A percentile compares a stretch with the other conserved stretches of the same genome.
Conservation (phyloP, 2,113 vertebrate genomes). For the Thamnaconus septentrionalis region DNA sequence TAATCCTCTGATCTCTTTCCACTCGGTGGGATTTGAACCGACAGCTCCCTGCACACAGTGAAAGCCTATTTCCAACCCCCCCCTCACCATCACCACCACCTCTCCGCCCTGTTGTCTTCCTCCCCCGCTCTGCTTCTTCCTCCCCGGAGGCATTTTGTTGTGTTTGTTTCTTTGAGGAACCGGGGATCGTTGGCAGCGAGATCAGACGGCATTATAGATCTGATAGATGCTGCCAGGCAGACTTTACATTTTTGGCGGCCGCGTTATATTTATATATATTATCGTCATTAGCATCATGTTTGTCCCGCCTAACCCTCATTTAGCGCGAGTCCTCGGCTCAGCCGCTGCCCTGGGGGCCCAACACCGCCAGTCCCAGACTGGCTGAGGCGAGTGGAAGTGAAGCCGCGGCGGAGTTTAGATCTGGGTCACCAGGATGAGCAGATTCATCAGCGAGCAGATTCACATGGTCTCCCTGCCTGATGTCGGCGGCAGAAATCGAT, state of each 20-base stretch:
- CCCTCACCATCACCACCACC: not conserved
- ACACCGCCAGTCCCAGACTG: constrained; percentile 10
- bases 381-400: constrained; percentile 45
- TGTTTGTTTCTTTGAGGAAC: constrained; percentile 6
- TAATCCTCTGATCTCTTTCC: constrained; percentile 11
- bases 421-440: constrained; percentile 54
- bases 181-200: constrained; percentile 49
- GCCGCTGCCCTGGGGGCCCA: constrained; percentile 14
- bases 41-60: constrained; percentile 19
- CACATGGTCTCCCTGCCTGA: not conserved
- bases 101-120: not conserved
- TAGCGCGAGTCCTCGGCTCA: constrained; percentile 13
- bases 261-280: constrained; percentile 47
- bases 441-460: constrained; percentile 34
- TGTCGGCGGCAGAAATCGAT: no score
- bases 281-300: constrained; percentile 17
- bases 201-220: constrained; percentile 45
- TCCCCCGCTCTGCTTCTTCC: constrained; percentile 27
- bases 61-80: constrained; percentile 7
- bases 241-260: constrained; percentile 30
- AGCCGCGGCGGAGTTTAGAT: constrained; percentile 32
- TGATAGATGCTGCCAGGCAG: constrained; percentile 37
- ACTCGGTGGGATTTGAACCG: constrained; percentile 18
- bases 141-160: constrained; percentile 13
- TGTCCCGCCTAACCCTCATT: constrained; percentile 35